These are phyloP conservation scores for Machaerirhynchus nigripectus DNA, from an alignment of 2,113 vertebrate species.

Conservation along the genomic window DNA sequence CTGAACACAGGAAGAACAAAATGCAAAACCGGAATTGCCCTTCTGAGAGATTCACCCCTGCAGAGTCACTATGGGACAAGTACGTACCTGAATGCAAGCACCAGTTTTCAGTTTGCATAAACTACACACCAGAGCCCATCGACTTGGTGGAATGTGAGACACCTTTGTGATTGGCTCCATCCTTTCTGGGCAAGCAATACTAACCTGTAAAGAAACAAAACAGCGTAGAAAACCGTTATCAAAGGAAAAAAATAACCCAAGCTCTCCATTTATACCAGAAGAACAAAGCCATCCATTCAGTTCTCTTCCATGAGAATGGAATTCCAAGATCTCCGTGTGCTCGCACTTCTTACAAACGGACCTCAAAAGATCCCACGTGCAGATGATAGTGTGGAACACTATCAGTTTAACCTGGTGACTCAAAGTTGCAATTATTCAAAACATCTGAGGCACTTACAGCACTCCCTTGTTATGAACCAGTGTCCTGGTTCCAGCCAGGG, in stretches of 20 bases:
- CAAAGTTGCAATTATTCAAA: background rate
- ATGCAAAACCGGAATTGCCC: fast-evolving
- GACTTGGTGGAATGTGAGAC: constrained; percentile 94
- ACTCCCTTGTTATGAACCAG: background rate
- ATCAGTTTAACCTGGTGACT: background rate
- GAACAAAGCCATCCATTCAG: background rate
- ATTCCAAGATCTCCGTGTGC: background rate
- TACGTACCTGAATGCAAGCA: constrained; percentile 92
- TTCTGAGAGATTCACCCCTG: background rate
- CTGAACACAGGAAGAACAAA: background rate
- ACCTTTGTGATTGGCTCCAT: constrained; percentile 99
- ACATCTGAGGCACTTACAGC: background rate
- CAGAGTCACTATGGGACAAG: background rate
- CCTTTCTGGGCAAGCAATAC: constrained; percentile 95
- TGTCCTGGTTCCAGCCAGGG: background rate
- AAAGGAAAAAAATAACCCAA: background rate
- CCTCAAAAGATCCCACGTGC: background rate
- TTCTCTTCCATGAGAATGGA: background rate
- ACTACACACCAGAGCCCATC: constrained; percentile 96
- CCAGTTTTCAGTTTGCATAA: constrained; percentile 96
- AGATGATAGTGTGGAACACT: background rate
- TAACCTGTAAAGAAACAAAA: constrained; percentile 80
- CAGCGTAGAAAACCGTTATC: background rate
- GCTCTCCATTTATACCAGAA: background rate
- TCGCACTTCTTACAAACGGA: background rate